These are phyloP conservation scores for Saccostrea echinata DNA, from an alignment of 1,140 invertebrate species.

Conservation along the genomic window DNA sequence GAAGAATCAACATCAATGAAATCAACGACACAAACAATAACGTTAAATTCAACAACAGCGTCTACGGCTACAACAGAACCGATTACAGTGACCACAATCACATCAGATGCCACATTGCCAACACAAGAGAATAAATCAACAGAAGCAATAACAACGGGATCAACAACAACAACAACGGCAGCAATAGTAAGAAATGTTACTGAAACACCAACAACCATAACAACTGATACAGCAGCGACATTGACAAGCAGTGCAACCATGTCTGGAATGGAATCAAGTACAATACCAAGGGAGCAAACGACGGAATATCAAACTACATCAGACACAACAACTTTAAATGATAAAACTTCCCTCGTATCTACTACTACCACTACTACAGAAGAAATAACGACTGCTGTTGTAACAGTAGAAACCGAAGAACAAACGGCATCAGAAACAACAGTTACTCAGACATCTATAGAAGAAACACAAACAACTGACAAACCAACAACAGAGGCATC, in stretches of 20 bases:
- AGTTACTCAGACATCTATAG: not conserved
- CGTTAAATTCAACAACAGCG: not conserved
- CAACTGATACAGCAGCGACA: too few relatives aligned
- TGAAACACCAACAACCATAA: not conserved
- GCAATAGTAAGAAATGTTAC: not conserved
- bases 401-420: not conserved
- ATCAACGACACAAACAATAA: not conserved
- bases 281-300: not conserved
- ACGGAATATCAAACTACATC: not conserved
- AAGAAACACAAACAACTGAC: not conserved
- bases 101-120: too few relatives aligned
- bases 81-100: too few relatives aligned
- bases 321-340: not conserved
- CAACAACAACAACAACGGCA: not conserved
- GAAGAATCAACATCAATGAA: not conserved
- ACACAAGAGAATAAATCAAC: too few relatives aligned
- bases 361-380: not conserved
- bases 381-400: not conserved
- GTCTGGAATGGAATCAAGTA: too few relatives aligned
- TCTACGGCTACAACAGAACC: too few relatives aligned
- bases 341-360: not conserved
- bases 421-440: not conserved
- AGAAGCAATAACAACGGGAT: too few relatives aligned
- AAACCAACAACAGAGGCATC: not conserved
- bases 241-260: too few relatives aligned